Conservation (phyloP, 1,140 invertebrate genomes). For the Bathynomus jamesi region DNA sequence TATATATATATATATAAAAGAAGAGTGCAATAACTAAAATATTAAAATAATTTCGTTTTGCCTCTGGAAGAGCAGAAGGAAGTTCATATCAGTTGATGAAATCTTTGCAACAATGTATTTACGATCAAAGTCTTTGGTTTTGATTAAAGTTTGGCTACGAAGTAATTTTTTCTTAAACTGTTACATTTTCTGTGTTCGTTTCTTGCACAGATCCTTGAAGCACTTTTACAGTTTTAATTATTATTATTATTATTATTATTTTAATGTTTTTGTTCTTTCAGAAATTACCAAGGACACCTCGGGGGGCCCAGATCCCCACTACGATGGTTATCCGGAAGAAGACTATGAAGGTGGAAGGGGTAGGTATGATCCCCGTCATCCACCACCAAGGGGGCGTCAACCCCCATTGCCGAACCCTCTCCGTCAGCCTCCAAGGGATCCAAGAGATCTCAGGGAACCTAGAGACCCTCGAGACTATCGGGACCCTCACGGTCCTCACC, state of each 20-base stretch:
- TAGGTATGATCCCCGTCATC: conserved; percentile 44
- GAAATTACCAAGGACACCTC: conserved; percentile 79
- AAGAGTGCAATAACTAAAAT: too few species aligned
- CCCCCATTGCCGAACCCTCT: conserved; percentile 29
- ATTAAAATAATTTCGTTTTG: too few species aligned
- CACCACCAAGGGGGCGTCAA: conserved; percentile 43
- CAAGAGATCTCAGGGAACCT: conserved; percentile 40
- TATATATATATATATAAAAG: too few species aligned
- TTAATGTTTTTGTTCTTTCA: conserved; percentile 41
- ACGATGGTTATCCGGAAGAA: conserved; percentile 43
- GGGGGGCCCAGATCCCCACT: conserved; percentile 37
- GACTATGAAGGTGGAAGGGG: conserved; percentile 42
- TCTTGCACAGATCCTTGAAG: too few species aligned
- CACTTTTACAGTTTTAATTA: neutral
- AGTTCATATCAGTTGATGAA: too few species aligned
- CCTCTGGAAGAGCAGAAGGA: too few species aligned
- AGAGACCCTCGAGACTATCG: conserved; percentile 16
- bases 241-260: neutral
- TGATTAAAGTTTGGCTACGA: too few species aligned
- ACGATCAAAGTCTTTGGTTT: too few species aligned
- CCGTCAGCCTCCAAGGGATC: conserved; percentile 40
- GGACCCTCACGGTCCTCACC: conserved; percentile 13
- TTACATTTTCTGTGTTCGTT: too few species aligned
- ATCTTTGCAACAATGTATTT: too few species aligned
- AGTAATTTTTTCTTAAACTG: too few species aligned